Base-by-base conservation (phyloP, 2,888 invertebrate genomes). In the Odontothrips loti region DNA sequence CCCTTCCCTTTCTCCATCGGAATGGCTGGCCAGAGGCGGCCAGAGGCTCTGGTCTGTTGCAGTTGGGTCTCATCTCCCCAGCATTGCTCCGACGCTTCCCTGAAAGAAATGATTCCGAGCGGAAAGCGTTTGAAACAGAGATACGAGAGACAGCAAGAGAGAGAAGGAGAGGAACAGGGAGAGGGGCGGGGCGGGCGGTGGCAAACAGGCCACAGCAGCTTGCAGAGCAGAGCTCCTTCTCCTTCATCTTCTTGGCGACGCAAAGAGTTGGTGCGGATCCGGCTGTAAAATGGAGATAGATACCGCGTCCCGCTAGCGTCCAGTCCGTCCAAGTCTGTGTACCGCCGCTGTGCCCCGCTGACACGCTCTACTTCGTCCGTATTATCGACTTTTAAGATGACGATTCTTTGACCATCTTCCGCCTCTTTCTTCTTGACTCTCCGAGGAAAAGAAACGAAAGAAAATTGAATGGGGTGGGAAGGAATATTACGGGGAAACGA, bases 251-350 rank as follows among this genome's bases (percentile, higher is more conserved):
- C 34, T 43, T 43, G 34, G 34, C 34, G 34, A 43, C 34, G 34
- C 34, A 43, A 43, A 43, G 34, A 43, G 34, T 43, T 43, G 34
- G 34, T 43, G 34, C 34, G 34, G 68, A 20, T 68, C 68, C 68
- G 23, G 68, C 68, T 75, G 68, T 75, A 75, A 75, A 75, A 75
- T 75, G 68, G 27, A 75, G 68, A 75, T 75, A 27, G 68, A 75
- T 75, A 75, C 68, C 9, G 68, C 68, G 68, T 27, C 68, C 68
- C 68, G 68, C 68, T 75, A 75, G n/a, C 68, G 27, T 75, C 68
- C 68, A 68, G 68, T 23, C 68, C 23, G 68, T 68, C 68, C 68
- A 68, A 43, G 34, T 43, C 68, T 23, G 68, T n/a, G 68, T 43
- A 43, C 34, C 34, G 34, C 68, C n/a, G 68, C 68, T 27, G 68